Evolutionary conservation across 2,888 invertebrate species (phyloP), one percentile per base, ranked within the genome.

Genomic region (Yponomeuta cagnagella): DNA sequence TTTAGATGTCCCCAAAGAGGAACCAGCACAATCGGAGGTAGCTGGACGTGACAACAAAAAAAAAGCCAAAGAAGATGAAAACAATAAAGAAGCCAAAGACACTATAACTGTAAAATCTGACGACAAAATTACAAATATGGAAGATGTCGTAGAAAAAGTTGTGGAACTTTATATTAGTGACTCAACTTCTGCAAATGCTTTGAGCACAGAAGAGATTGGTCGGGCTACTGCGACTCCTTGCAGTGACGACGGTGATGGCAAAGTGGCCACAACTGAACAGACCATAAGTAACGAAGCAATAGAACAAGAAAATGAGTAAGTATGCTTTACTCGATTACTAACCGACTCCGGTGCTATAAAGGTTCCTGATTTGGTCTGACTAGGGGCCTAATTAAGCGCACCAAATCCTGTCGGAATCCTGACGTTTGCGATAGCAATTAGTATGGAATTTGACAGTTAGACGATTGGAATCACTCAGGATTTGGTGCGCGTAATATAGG

Each of bases 121-220:
- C 8, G 65, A 65, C 30, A 65, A 33, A 65, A 58, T 58, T 58
- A 58, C 52, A 58, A 58, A 58, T 58, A 74, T 91, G 73, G 84
- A 87, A 75, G 81, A 85, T 72, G 80, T 89, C 1, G 86, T 88
- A 12, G 88, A 87, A 69, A 86, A 85, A 79, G 84, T 86, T 6
- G 80, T 90, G 67, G 79, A 83, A 70, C 69, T 78, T 48, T 75
- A 74, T 63, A 74, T 73, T 8, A 37, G 72, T 30, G 76, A 77
- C 2, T n/a, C 68, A 15, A 37, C 68, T 72, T 73, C 66, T 71
- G 66, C 9, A 43, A 70, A 75, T 63, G 70, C 71, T 15, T 58
- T 58, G 52, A 58, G 5, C 30, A 71, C 69, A 48, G 75, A 74
- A 70, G 71, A 72, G 72, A 63, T 69, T 30, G 52, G 23, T 58